Evolutionary conservation across 2,888 invertebrate species (phyloP), one percentile per base, ranked within the genome.

Genomic region (Zaprionus lineosus): DNA sequence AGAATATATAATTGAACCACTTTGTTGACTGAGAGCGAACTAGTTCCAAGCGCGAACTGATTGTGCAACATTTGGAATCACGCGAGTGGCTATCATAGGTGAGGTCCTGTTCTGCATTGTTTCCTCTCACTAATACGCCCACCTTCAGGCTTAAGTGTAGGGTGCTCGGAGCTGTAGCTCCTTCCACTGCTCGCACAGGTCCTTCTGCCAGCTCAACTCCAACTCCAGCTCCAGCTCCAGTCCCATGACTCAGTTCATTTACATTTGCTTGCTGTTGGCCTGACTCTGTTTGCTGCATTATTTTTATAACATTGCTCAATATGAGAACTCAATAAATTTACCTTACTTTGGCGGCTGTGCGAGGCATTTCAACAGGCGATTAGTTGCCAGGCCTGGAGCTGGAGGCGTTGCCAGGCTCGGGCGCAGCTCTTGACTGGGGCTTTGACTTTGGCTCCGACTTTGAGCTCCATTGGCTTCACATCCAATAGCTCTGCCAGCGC

Each of bases 261-360:
- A 7, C 4, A 18, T 36, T 29, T 28, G n/a, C 1, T 33, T 36
- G 58, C 18, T 33, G 7, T 8, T 24, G n/a, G 1, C 34, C 33
- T 24, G 31, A 48, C 68, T 65, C 62, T 58, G 63, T 59, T 60
- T 52, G 60, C 62, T 69, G 65, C 69, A 81, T 73, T 76, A 81
- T 73, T 82, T 75, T 76, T 79, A 77, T 71, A 78, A 61, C 70
- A 69, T 82, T 78, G 75, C 83, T 77, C 82, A 77, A 84, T 77
- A 81, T 77, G 74, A 67, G 82, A 75, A 77, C 73, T 81, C 86
- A 75, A 86, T 83, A 86, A 86, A 83, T 84, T 84, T 70, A 63
- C 70, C 64, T 67, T 58, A 58, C 46, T 67, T 55, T 67, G 72
- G 50, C 50, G 67, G 48, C 72, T 69, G 67, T 72, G 72, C 31